Base-by-base conservation (phyloP, 2,888 invertebrate genomes). In the Drosophila leonis region DNA sequence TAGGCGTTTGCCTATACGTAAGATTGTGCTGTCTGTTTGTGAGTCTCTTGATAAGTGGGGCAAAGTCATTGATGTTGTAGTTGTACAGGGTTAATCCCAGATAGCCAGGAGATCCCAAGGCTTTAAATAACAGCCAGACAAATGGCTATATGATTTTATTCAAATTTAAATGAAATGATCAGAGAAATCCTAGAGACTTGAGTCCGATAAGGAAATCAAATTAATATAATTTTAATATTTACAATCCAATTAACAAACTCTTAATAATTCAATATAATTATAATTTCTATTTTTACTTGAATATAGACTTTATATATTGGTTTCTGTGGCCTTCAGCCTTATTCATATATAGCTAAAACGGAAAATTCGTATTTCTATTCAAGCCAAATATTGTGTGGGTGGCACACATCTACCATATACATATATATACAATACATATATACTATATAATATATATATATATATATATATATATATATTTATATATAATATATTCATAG, bases 21-120 rank as follows among this genome's bases (percentile, higher is more conserved):
- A 37, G 35, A 29, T 67, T 33, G 24, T 46, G 15, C 33, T 65
- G 51, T 49, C 35, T 41, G 27, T 55, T 18, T 33, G 46, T 65
- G 27, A 29, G 37, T 67, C 39, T 55, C 54, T 69, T 41, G 39
- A 48, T 49, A 90, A 76, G 70, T 84, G 54, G 86, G 80, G 49
- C 79, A 90, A 84, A 87, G 82, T 78, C 83, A 88, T 80, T 83
- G 68, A 63, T 75, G 71, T 64, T 80, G 65, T 85, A 81, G 65
- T 59, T 54, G 56, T 33, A 15, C 29, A 18, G 37, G 33, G 41
- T 33, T 13, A 29, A 37, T 39, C 27, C 27, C 39, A 4, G 35
- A 42, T 29, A 27, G 24, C 24, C 18, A 59, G 54, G 60, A 39
- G 46, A 46, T n/a, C 10, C n/a, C 15, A 49, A 66, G 18, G 24